Percentiles rank a stretch among this genome's conserved stretches.
phyloP scores from a whole-genome alignment of 2,797 vertebrate species.

The Leptoclinus maculatus region DNA sequence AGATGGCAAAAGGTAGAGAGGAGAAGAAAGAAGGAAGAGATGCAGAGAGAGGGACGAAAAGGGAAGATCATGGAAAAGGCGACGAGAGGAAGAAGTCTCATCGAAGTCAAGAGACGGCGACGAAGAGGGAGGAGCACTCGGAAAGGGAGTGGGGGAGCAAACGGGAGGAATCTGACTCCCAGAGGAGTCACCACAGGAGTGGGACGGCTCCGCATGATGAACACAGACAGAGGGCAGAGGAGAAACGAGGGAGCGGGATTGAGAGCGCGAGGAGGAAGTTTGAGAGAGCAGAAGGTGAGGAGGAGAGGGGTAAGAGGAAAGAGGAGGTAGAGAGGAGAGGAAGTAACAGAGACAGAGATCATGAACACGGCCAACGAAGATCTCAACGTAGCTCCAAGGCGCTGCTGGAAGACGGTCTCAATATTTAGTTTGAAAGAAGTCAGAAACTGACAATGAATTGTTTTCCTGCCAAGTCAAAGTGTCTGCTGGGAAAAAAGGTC shows the following conservation, averaged over 20 bases:
- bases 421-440: slow-evolving; percentile 52
- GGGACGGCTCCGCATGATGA: neutral
- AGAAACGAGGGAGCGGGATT: slow-evolving; percentile 9
- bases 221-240: neutral
- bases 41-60: neutral
- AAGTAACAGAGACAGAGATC: slow-evolving; percentile 40
- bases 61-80: neutral
- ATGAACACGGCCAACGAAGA: slow-evolving; percentile 6
- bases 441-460: neutral
- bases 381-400: slow-evolving; percentile 20
- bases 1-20: slow-evolving; percentile 19
- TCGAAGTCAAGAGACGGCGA: neutral
- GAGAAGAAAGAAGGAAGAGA: slow-evolving; percentile 17
- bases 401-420: slow-evolving; percentile 57
- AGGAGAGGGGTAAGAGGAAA: neutral
- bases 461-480: neutral
- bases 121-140: slow-evolving; percentile 16
- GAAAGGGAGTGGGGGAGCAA: slow-evolving; percentile 8
- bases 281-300: slow-evolving; percentile 30
- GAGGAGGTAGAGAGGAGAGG: neutral
- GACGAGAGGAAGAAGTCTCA: slow-evolving; percentile 1
- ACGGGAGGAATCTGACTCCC: neutral
- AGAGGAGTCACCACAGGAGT: slow-evolving; percentile 35
- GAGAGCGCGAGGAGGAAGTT: slow-evolving; percentile 44
- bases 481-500: neutral